Evolutionary conservation across 2,113 vertebrate genomes (phyloP), one percentile per base, ranked within the genome.

Genomic region (Theristicus caerulescens): DNA sequence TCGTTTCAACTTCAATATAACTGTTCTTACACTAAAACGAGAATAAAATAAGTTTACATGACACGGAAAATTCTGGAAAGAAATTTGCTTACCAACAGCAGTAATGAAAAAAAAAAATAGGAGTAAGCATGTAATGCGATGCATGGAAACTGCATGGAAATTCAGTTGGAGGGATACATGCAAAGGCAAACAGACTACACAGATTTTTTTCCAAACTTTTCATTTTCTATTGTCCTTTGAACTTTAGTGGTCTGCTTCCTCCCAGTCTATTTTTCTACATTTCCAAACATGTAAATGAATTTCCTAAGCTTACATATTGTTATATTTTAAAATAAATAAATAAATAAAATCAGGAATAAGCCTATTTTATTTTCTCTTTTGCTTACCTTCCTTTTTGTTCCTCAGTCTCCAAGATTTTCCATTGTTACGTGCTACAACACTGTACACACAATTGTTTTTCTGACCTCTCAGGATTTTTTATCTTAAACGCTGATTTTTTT

Each of bases 401-500:
- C 12, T 62, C 36, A 78, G 38, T 74, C 13, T 11, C 22, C 34
- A 77, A 25, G 19, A 42, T 61, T 57, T 81, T 70, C 26, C 55
- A 51, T 4, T 51, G 46, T 55, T 77, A 46, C 1, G 2, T 7
- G 5, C 26, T 46, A n/a, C n/a, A 74, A 73, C 7, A 47, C 3
- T n/a, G 16, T 14, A 49, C 26, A 58, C 7, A 81, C 3, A 76
- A 10, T 8, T 0, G 0, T 5, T 74, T 51, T 58, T 58, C 54
- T 66, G 16, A 52, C 36, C 13, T 57, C 49, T 79, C 36, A 34
- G 7, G 38, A 38, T 19, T 77, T 80, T 62, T 17, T 54, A n/a
- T 13, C 19, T 16, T 67, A 67, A 49, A 29, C 52, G 34, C 20
- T n/a, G 34, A 1, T 3, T 10, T 14, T 32, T 57, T 62, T 19